Evolutionary conservation across 2,888 invertebrate genomes (phyloP).

Genomic region (Heterodera filipjevi): DNA sequence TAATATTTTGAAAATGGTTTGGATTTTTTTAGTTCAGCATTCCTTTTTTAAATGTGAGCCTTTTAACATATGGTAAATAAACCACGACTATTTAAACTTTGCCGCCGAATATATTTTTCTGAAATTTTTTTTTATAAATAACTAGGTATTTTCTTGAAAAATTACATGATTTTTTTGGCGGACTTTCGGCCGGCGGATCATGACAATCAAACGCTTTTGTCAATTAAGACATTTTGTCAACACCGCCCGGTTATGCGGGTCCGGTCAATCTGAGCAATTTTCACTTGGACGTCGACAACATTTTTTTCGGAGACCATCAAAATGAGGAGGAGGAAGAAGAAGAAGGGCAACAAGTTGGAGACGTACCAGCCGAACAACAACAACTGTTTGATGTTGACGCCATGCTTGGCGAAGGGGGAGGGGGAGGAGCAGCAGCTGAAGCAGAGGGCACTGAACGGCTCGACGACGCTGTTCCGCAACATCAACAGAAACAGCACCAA

Average conservation of each 20-base stretch:
- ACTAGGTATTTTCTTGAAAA: no score
- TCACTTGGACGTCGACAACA: not conserved
- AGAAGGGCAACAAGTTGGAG: not conserved
- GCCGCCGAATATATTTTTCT: no score
- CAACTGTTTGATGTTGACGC: not conserved
- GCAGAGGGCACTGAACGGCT: not conserved
- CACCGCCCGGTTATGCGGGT: slow-evolving; percentile 41
- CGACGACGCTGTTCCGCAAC: not conserved
- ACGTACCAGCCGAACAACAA: no score
- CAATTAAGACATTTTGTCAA: slow-evolving; percentile 30
- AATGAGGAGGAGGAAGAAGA: not conserved
- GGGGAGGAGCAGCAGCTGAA: not conserved
- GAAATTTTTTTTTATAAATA: no score
- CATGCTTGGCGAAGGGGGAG: not conserved
- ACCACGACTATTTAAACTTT: no score
- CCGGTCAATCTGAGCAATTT: slow-evolving; percentile 24
- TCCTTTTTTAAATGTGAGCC: no score
- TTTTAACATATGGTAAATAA: no score
- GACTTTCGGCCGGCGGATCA: no score
- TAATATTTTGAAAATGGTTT: no score
- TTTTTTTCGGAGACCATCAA: not conserved
- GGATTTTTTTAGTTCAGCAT: no score
- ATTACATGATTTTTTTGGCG: no score
- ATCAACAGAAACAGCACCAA: not conserved
- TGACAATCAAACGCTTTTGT: no score